Percentiles rank a stretch among this genome's conserved stretches.
Evolutionary conservation across 2,888 invertebrate genomes (phyloP).

Genomic region (Epistrophe grossulariae): DNA sequence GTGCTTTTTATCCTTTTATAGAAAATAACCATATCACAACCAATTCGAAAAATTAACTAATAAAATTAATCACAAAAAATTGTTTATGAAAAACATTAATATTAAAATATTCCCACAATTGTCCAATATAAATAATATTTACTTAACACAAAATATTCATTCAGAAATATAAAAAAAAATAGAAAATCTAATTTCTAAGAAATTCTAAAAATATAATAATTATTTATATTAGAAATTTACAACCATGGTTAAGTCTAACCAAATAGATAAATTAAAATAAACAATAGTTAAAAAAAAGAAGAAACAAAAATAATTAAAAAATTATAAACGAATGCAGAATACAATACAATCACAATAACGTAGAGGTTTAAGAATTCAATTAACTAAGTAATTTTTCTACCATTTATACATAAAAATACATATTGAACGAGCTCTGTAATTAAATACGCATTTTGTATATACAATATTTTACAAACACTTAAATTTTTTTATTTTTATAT

Average conservation of each 20-base stretch:
- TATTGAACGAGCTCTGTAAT: constrained; percentile 61
- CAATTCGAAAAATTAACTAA: constrained; percentile 35
- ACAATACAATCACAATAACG: constrained; percentile 71
- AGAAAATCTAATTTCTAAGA: constrained; percentile 46
- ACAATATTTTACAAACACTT: constrained; percentile 31
- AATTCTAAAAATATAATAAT: constrained; percentile 45
- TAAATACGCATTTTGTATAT: constrained; percentile 55
- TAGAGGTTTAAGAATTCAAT: constrained; percentile 51
- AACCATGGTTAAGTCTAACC: constrained; percentile 47
- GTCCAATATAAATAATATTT: constrained; percentile 40
- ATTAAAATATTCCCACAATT: constrained; percentile 8
- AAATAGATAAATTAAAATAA: constrained; percentile 49
- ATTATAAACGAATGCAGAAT: constrained; percentile 58
- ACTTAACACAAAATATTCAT: constrained; percentile 10
- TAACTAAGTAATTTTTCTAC: constrained; percentile 57
- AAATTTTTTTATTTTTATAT: constrained; percentile 38
- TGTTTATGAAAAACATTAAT: constrained; percentile 18
- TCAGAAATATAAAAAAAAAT: constrained; percentile 20
- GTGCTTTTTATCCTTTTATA: constrained; percentile 15
- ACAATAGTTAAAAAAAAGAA: constrained; percentile 30
- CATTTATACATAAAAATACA: constrained; percentile 60
- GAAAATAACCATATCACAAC: constrained; percentile 44
- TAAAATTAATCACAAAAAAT: constrained; percentile 26
- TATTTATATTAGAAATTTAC: constrained; percentile 39
- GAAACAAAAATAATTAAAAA: constrained; percentile 23